phyloP scores from a whole-genome alignment of 2,797 vertebrate genomes.

The Amniataba percoides region DNA sequence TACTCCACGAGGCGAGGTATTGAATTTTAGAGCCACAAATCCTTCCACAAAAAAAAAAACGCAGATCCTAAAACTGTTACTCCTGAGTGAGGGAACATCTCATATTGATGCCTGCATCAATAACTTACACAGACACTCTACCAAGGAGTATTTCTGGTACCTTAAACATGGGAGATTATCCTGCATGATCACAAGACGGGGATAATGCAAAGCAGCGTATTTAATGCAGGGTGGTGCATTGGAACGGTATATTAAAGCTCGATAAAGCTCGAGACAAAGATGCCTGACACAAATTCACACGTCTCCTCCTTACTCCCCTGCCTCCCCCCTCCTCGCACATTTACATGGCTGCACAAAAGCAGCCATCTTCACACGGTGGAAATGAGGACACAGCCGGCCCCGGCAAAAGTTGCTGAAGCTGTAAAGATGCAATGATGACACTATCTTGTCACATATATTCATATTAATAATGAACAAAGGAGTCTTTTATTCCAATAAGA shows the following conservation, averaged over 20 bases:
- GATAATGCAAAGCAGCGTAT: conserved; percentile 37
- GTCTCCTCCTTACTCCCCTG: conserved; percentile 9
- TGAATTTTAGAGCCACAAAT: conserved; percentile 19
- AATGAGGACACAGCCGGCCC: conserved; percentile 44
- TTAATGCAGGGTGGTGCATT: conserved; percentile 37
- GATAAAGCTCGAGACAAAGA: conserved; percentile 47
- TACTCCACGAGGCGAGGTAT: conserved; percentile 30
- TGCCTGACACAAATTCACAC: conserved; percentile 40
- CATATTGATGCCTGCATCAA: not conserved
- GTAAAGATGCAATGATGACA: conserved; percentile 23
- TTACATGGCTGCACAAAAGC: conserved; percentile 27
- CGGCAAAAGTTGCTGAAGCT: conserved; percentile 25
- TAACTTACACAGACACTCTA: conserved; percentile 20
- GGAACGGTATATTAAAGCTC: conserved; percentile 43
- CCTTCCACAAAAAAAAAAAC: conserved; percentile 12
- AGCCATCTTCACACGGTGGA: conserved; percentile 24
- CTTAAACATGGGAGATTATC: conserved; percentile 46
- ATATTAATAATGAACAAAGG: conserved; percentile 33
- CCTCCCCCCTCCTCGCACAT: conserved; percentile 26
- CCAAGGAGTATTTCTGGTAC: conserved; percentile 39
- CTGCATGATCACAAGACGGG: conserved; percentile 45
- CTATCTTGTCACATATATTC: conserved; percentile 35
- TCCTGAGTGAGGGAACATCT: not conserved
- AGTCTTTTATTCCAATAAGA: not conserved
- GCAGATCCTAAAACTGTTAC: not conserved